A percentile compares a stretch with the other conserved stretches of the same genome.
These are phyloP conservation scores for Macrochelys suwanniensis DNA, from an alignment of 2,797 vertebrate genomes.

Conservation along the genomic window DNA sequence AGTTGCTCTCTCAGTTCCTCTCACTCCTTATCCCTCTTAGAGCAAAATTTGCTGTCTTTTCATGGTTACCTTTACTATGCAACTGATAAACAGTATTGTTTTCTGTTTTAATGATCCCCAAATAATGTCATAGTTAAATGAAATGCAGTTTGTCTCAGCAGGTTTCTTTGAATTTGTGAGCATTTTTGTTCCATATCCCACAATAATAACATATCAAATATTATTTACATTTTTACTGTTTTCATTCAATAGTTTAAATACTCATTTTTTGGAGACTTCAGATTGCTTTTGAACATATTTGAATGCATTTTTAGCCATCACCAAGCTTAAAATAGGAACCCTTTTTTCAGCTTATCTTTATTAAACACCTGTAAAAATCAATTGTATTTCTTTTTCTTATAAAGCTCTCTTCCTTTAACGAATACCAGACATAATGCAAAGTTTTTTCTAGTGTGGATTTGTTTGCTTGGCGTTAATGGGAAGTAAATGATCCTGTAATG, in stretches of 20 bases:
- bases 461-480: slow-evolving; percentile 60
- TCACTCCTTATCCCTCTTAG: slow-evolving; percentile 4
- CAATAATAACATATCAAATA: slow-evolving; percentile 78
- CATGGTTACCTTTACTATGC: slow-evolving; percentile 65
- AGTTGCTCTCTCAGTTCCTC: slow-evolving; percentile 16
- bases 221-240: slow-evolving; percentile 85
- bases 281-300: slow-evolving; percentile 84
- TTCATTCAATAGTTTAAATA: slow-evolving; percentile 83
- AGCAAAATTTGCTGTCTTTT: slow-evolving; percentile 64
- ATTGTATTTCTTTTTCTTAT: slow-evolving; percentile 78
- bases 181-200: slow-evolving; percentile 77
- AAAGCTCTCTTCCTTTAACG: slow-evolving; percentile 82
- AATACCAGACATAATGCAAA: slow-evolving; percentile 79
- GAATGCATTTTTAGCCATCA: slow-evolving; percentile 84
- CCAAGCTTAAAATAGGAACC: slow-evolving; percentile 81
- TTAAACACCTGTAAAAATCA: slow-evolving; percentile 88
- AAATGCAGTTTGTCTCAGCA: slow-evolving; percentile 69
- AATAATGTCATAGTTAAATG: slow-evolving; percentile 75
- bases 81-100: slow-evolving; percentile 56
- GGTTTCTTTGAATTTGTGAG: slow-evolving; percentile 73
- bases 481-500: slow-evolving; percentile 60
- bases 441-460: slow-evolving; percentile 71
- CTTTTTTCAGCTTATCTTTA: slow-evolving; percentile 86
- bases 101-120: slow-evolving; percentile 77
- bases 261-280: slow-evolving; percentile 80